phyloP scores from a whole-genome alignment of 2,113 vertebrate genomes.

The Sceloporus undulatus region DNA sequence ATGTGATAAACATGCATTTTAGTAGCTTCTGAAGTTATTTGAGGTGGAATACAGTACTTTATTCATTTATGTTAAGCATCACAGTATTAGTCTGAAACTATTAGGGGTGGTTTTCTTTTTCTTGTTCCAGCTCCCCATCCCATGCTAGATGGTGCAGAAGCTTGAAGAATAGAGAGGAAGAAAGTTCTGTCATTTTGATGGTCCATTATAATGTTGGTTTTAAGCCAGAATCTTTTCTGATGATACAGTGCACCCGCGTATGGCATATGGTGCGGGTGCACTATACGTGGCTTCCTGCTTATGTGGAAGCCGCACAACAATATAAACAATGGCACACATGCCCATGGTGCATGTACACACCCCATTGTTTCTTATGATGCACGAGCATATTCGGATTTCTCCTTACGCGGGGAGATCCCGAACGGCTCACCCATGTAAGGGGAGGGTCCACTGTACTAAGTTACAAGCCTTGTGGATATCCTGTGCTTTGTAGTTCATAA shows the following conservation, averaged over 20 bases:
- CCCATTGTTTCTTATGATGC: no score
- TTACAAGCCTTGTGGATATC: neutral
- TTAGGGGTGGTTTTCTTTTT: neutral
- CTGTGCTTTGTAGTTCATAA: neutral
- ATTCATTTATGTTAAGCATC: slow-evolving; percentile 25
- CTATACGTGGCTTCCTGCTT: no score
- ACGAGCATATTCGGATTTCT: no score
- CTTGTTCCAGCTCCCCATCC: no score
- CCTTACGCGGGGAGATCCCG: no score
- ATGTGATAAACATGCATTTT: slow-evolving; percentile 6
- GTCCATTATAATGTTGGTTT: neutral
- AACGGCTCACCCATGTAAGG: no score
- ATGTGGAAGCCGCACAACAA: no score
- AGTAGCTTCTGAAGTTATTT: slow-evolving; percentile 32
- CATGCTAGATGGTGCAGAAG: neutral
- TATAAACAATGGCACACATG: no score
- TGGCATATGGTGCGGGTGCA: no score
- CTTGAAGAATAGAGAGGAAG: neutral
- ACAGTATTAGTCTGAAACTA: neutral
- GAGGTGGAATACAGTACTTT: neutral
- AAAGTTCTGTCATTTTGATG: neutral
- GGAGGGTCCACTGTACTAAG: no score
- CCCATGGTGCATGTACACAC: no score
- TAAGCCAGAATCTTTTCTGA: neutral
- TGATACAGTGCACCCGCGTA: no score